Conservation (phyloP, 2,888 invertebrate genomes). For the Apodemia hepburni region DNA sequence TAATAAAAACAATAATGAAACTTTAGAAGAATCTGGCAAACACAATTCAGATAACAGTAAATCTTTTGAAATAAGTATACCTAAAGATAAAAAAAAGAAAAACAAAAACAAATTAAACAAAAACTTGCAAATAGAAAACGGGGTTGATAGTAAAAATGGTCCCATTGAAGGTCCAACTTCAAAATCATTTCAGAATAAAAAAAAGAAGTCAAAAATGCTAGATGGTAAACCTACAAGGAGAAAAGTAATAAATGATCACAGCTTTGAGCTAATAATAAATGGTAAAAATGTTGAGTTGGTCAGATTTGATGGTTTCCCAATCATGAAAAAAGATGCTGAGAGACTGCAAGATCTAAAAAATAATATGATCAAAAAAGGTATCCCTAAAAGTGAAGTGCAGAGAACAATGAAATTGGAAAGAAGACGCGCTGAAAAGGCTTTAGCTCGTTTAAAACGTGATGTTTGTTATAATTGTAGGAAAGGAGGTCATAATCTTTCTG, state of each 20-base stretch:
- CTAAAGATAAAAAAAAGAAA: slow-evolving; percentile 37
- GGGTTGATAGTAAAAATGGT: neutral
- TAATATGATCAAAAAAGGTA: slow-evolving; percentile 83
- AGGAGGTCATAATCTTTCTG: slow-evolving; percentile 89
- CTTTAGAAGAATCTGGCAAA: slow-evolving; percentile 18
- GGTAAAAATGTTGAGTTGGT: slow-evolving; percentile 82
- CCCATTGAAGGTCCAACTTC: neutral
- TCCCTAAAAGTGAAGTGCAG: slow-evolving; percentile 84
- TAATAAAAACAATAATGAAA: neutral
- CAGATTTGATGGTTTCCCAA: slow-evolving; percentile 85
- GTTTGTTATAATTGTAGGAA: slow-evolving; percentile 90
- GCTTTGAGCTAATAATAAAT: slow-evolving; percentile 80
- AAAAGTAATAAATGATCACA: slow-evolving; percentile 66
- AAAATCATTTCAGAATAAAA: slow-evolving; percentile 7
- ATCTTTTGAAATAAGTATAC: slow-evolving; percentile 28
- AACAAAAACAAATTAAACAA: slow-evolving; percentile 29
- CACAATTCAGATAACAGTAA: slow-evolving; percentile 23
- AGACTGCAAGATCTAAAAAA: slow-evolving; percentile 81
- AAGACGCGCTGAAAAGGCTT: slow-evolving; percentile 85
- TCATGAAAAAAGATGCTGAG: slow-evolving; percentile 85
- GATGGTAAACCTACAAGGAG: slow-evolving; percentile 53
- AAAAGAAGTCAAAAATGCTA: slow-evolving; percentile 35
- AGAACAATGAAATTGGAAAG: slow-evolving; percentile 84
- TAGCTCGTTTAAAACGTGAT: slow-evolving; percentile 83
- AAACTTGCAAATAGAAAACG: neutral